These are phyloP conservation scores for Ciconia stormi DNA, from an alignment of 2,113 vertebrate species.

Conservation along the genomic window DNA sequence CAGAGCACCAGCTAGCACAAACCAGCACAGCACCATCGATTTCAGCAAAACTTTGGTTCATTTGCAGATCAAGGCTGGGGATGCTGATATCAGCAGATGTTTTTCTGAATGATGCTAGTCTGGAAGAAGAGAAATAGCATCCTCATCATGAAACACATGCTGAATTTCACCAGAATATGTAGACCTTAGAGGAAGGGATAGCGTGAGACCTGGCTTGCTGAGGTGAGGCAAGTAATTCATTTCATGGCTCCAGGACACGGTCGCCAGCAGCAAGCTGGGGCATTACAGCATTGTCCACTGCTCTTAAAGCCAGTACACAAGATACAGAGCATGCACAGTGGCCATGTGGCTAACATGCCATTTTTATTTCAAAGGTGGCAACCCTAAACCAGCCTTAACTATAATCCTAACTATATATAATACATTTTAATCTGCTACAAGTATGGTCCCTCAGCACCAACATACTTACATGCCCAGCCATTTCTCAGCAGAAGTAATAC, in stretches of 20 bases:
- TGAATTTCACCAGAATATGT: background rate
- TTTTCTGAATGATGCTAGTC: background rate
- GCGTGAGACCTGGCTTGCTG: background rate
- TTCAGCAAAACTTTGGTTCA: accelerated
- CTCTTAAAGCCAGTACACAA: background rate
- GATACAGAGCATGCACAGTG: background rate
- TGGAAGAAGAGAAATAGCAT: background rate
- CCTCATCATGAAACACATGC: accelerated
- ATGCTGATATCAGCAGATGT: background rate
- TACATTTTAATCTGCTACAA: background rate
- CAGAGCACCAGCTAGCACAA: background rate
- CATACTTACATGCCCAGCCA: background rate
- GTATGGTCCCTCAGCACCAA: background rate
- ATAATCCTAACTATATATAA: background rate
- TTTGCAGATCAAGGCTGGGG: background rate
- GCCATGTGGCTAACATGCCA: background rate
- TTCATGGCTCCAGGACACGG: background rate
- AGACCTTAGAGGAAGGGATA: background rate
- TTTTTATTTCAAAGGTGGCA: background rate
- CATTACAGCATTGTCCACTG: background rate
- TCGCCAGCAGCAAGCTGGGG: background rate
- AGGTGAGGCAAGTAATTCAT: background rate
- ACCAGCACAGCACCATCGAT: accelerated
- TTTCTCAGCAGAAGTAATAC: background rate
- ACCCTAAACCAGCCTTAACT: background rate